These are phyloP conservation scores for Aphidius colemani DNA, from an alignment of 2,888 invertebrate genomes.

Conservation along the genomic window DNA sequence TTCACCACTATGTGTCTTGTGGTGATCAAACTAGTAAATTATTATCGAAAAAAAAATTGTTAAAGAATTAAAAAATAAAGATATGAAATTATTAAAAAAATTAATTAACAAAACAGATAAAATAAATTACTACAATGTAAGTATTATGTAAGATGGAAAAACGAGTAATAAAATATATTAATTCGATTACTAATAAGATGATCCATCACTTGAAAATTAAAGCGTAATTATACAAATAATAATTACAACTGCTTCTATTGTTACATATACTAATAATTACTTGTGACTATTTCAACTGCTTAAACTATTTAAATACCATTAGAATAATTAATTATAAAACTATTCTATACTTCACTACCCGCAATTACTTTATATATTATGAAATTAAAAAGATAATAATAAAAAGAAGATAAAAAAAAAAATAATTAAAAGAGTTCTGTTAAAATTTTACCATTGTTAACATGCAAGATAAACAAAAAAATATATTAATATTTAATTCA, in stretches of 20 bases:
- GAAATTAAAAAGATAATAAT: constrained; percentile 10
- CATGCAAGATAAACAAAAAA: too few relatives aligned
- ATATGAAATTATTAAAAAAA: constrained; percentile 31
- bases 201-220: constrained; percentile 19
- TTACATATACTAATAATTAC: constrained; percentile 14
- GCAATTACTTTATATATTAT: constrained; percentile 15
- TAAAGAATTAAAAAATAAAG: constrained; percentile 27
- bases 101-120: constrained; percentile 6
- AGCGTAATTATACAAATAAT: constrained; percentile 9
- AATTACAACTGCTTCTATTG: constrained; percentile 17
- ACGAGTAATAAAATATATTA: constrained; percentile 6
- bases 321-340: constrained; percentile 21
- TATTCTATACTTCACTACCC: constrained; percentile 14
- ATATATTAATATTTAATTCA: not conserved
- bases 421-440: not conserved
- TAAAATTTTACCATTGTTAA: not conserved
- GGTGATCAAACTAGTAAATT: constrained; percentile 41
- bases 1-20: constrained; percentile 43
- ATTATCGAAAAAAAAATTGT: constrained; percentile 32
- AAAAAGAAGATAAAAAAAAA: constrained; percentile 1
- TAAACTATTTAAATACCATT: constrained; percentile 14
- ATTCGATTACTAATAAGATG: constrained; percentile 9
- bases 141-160: constrained; percentile 1
- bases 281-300: constrained; percentile 22
- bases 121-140: not conserved